phyloP scores from a whole-genome alignment of 2,797 vertebrate genomes.

The Bucorvus abyssinicus region DNA sequence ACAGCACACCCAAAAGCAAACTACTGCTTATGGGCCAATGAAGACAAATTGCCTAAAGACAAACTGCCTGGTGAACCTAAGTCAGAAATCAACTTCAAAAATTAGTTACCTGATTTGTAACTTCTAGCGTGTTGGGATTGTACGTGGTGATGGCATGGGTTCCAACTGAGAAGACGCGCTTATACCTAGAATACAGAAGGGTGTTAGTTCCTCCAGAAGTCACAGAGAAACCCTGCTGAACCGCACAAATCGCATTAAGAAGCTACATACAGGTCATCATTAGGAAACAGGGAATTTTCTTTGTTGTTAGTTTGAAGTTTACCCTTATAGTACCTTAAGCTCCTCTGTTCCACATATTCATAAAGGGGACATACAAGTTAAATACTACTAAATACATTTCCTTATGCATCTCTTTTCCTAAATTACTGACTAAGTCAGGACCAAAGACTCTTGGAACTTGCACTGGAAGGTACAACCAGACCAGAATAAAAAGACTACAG shows the following conservation, averaged over 20 bases:
- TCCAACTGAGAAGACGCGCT: constrained; percentile 96
- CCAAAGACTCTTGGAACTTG: background rate
- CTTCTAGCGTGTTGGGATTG: constrained; percentile 95
- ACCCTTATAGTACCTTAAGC: background rate
- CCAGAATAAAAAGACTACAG: background rate
- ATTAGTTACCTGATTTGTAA: constrained; percentile 95
- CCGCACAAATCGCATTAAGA: background rate
- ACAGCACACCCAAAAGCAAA: background rate
- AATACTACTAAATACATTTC: background rate
- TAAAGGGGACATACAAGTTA: background rate
- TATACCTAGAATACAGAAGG: constrained; percentile 82
- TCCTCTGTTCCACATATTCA: background rate
- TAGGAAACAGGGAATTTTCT: background rate
- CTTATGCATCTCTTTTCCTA: background rate
- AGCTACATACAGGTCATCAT: background rate
- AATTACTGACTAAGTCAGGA: background rate
- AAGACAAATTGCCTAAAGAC: background rate
- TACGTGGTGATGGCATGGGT: constrained; percentile 97
- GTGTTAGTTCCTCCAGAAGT: background rate
- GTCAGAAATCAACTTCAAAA: background rate
- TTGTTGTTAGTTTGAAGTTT: background rate
- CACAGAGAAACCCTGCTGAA: background rate
- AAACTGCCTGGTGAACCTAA: background rate
- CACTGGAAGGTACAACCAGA: background rate
- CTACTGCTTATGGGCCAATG: background rate